Evolutionary conservation across 2,113 vertebrate species (phyloP), one percentile per base, ranked within the genome.

Genomic region (Pygoscelis antarcticus): DNA sequence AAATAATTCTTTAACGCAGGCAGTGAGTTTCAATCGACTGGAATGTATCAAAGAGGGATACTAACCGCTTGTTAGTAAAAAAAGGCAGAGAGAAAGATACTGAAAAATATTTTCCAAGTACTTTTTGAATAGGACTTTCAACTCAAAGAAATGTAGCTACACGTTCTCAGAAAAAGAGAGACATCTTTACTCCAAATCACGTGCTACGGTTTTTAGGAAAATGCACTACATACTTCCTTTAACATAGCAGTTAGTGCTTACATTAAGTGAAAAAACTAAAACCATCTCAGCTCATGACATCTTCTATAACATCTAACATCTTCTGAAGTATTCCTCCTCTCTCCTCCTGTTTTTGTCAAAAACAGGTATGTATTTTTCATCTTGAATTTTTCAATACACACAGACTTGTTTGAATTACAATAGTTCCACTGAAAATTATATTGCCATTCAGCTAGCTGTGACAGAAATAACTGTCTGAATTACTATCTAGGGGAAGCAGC

Each of bases 401-500:
- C 7, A 70, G 62, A 64, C 69, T 91, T 74, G 32, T 54, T 61
- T 89, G 78, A 96, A 89, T 95, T 82, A 82, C 62, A 96, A 36
- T 49, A 58, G 68, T 55, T 95, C 72, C 70, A 54, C 47, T 69
- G 57, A 81, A 77, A 95, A 92, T 79, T 83, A 61, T 57, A 68
- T 83, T 71, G 64, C 81, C 65, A 83, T 92, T 94, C 87, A 93
- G 65, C 72, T 77, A 62, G 55, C 66, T 42, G 78, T 90, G 81
- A 96, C 87, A 96, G 58, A 96, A 95, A 91, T 91, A 93, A 83
- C 84, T 69, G 49, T 68, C 88, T 91, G 92, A 94, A 94, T 87
- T 93, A 87, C 72, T 80, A 64, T 49, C 72, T 85, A 93, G 74
- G 57, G 68, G 85, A 96, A 96, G 55, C 77, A 95, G 75, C 27